Conservation (phyloP, 2,113 vertebrate genomes). For the Oophaga pumilio region DNA sequence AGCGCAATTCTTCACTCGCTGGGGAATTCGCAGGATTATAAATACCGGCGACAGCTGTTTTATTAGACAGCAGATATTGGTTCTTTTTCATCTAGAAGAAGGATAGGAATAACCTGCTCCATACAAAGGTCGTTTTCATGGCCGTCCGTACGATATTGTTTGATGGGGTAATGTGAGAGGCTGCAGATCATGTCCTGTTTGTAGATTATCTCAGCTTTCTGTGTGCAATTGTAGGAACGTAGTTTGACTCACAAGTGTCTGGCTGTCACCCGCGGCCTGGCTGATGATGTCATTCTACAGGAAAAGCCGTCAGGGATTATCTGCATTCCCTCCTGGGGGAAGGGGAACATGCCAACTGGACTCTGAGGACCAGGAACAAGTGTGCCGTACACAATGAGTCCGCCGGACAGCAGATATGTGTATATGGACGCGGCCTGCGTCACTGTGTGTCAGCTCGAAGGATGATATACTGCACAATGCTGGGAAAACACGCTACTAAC, state of each 20-base stretch:
- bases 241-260: conserved; percentile 45
- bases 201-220: conserved; percentile 53
- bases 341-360: conserved; percentile 47
- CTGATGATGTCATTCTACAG: conserved; percentile 53
- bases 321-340: conserved; percentile 38
- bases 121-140: conserved; percentile 6
- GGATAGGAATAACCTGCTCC: conserved; percentile 23
- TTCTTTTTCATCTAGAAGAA: conserved; percentile 27
- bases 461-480: not conserved
- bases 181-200: conserved; percentile 54
- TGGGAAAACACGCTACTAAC: not conserved
- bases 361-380: conserved; percentile 15
- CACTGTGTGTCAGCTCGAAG: not conserved
- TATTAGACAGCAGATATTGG: conserved; percentile 58
- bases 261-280: conserved; percentile 25
- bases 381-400: not conserved
- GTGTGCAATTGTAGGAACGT: conserved; percentile 34
- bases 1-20: conserved; percentile 44
- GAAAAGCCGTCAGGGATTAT: conserved; percentile 55
- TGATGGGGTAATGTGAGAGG: conserved; percentile 37
- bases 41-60: conserved; percentile 52
- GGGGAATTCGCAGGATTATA: conserved; percentile 50
- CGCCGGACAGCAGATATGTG: not conserved
- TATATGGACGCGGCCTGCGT: not conserved
- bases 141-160: conserved; percentile 11